Conservation (phyloP, 2,888 invertebrate genomes). For the Drosophila sordidapex region DNA sequence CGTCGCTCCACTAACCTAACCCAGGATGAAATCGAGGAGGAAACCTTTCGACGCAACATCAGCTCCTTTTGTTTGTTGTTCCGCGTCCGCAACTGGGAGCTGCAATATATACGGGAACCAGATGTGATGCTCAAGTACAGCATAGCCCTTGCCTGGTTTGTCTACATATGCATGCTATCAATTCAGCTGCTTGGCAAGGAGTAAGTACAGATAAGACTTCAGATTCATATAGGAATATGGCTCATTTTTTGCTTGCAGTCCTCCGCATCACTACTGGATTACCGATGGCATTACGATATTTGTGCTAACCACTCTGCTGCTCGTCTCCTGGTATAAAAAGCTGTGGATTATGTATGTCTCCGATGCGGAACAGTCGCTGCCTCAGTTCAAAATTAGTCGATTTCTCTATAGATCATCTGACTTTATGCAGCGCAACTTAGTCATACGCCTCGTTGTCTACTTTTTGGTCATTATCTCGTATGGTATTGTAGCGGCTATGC, state of each 20-base stretch:
- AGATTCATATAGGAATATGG: neutral
- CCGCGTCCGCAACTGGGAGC: slow-evolving; percentile 88
- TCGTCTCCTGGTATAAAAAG: slow-evolving; percentile 91
- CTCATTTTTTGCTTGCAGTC: slow-evolving; percentile 13
- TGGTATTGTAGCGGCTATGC: slow-evolving; percentile 85
- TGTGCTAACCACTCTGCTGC: slow-evolving; percentile 87
- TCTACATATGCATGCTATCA: slow-evolving; percentile 87
- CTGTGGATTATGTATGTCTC: slow-evolving; percentile 87
- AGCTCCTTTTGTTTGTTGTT: slow-evolving; percentile 88
- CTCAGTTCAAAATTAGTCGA: slow-evolving; percentile 86
- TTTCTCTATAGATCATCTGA: slow-evolving; percentile 88
- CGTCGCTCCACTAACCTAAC: slow-evolving; percentile 81
- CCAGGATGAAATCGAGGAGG: slow-evolving; percentile 84
- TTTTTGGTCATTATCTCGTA: slow-evolving; percentile 88
- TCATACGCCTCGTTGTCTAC: slow-evolving; percentile 88
- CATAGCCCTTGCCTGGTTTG: slow-evolving; percentile 87
- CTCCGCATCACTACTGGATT: slow-evolving; percentile 83
- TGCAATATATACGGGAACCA: slow-evolving; percentile 89
- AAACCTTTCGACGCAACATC: slow-evolving; percentile 83
- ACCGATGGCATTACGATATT: slow-evolving; percentile 85
- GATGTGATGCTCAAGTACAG: slow-evolving; percentile 95
- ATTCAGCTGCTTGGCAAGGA: slow-evolving; percentile 87
- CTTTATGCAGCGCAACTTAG: slow-evolving; percentile 87
- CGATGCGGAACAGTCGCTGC: slow-evolving; percentile 80
- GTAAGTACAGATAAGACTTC: slow-evolving; percentile 60